Conservation (phyloP, 2,888 invertebrate genomes). For the Willowsia nigromaculata region DNA sequence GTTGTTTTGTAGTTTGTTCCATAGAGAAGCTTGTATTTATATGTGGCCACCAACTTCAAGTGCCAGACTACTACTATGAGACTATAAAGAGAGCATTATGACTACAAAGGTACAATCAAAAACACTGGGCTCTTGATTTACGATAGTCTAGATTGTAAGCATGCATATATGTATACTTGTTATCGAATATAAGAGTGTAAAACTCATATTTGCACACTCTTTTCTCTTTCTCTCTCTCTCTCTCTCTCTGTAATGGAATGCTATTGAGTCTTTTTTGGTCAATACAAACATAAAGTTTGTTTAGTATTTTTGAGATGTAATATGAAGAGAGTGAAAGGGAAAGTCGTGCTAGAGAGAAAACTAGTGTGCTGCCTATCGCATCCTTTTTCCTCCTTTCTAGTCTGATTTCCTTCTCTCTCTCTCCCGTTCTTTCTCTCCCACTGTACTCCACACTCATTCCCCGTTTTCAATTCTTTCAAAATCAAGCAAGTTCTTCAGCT, state of each 20-base stretch:
- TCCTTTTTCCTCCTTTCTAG: slow-evolving; percentile 35
- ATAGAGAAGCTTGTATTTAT: background rate
- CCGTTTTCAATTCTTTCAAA: slow-evolving; percentile 62
- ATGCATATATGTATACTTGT: background rate
- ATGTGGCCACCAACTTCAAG: slow-evolving; percentile 5
- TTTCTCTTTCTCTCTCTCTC: background rate
- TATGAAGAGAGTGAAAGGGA: slow-evolving; percentile 38
- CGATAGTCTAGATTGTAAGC: slow-evolving; percentile 36
- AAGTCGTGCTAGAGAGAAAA: background rate
- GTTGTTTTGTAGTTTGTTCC: background rate
- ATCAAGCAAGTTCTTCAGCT: slow-evolving; percentile 59
- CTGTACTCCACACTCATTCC: slow-evolving; percentile 6
- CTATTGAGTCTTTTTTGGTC: slow-evolving; percentile 57
- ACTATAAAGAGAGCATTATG: slow-evolving; percentile 20
- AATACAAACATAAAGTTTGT: slow-evolving; percentile 55
- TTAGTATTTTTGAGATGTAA: slow-evolving; percentile 38
- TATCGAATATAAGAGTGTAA: no score
- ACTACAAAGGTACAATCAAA: slow-evolving; percentile 66
- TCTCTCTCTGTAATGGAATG: slow-evolving; percentile 50
- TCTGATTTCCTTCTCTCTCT: slow-evolving; percentile 15
- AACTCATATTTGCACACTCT: background rate
- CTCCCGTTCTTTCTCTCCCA: background rate
- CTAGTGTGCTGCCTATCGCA: slow-evolving; percentile 15
- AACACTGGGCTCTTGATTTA: slow-evolving; percentile 66
- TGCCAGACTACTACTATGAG: background rate